These are phyloP conservation scores for Mus spicilegus DNA, from an alignment of 2,113 vertebrate species.

Conservation along the genomic window DNA sequence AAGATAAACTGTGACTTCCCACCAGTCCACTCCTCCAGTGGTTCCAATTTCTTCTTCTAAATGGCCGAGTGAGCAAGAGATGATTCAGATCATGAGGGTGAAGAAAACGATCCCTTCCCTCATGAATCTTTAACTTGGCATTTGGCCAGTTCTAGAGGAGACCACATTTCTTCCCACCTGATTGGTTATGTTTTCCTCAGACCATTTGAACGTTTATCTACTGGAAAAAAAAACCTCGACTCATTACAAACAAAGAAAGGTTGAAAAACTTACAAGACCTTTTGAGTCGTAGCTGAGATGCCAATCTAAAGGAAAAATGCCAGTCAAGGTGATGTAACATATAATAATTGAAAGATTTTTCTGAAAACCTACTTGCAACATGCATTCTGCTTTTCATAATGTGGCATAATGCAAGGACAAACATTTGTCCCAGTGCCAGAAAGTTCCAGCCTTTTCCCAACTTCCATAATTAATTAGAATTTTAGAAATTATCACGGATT, in stretches of 20 bases:
- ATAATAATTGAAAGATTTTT: slow-evolving; percentile 44
- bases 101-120: slow-evolving; percentile 70
- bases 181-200: slow-evolving; percentile 34
- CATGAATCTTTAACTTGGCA: slow-evolving; percentile 69
- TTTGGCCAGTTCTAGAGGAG: slow-evolving; percentile 50
- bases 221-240: not conserved
- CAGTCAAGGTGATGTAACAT: too few species aligned
- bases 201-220: slow-evolving; percentile 16
- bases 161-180: slow-evolving; percentile 29
- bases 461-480: not conserved
- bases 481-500: not conserved
- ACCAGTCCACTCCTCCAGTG: not conserved
- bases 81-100: slow-evolving; percentile 63
- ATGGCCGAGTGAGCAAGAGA: slow-evolving; percentile 74
- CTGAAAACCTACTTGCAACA: not conserved
- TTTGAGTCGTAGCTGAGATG: not conserved
- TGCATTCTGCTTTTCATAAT: not conserved
- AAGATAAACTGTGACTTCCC: slow-evolving; percentile 74
- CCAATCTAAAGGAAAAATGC: not conserved
- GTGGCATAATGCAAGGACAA: not conserved
- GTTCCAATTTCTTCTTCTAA: slow-evolving; percentile 69
- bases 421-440: not conserved
- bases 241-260: slow-evolving; percentile 21
- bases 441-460: not conserved
- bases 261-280: not conserved